These are phyloP conservation scores for Brachypteracias leptosomus DNA, from an alignment of 2,113 vertebrate genomes.

Conservation along the genomic window DNA sequence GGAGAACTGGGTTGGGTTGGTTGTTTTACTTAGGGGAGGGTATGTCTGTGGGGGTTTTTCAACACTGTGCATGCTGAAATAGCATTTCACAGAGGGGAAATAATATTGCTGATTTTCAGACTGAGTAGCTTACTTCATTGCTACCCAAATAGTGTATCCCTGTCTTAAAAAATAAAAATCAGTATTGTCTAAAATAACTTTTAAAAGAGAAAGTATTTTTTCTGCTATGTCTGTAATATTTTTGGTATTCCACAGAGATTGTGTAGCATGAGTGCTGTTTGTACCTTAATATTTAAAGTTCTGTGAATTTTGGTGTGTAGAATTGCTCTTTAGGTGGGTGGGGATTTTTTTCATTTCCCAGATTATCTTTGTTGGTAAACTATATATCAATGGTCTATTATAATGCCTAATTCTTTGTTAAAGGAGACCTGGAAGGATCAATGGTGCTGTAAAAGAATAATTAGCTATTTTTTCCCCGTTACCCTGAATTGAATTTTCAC, in stretches of 20 bases:
- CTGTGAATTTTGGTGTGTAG: not conserved
- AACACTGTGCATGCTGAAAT: not conserved
- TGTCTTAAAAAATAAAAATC: not conserved
- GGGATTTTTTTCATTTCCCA: not conserved
- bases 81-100: not conserved
- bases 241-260: not conserved
- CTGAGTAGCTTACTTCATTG: not conserved
- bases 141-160: not conserved
- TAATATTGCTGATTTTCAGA: not conserved
- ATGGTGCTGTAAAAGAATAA: constrained; percentile 60
- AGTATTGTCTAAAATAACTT: not conserved
- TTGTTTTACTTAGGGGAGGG: not conserved
- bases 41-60: not conserved
- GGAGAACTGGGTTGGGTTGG: not conserved
- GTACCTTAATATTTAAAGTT: not conserved
- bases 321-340: not conserved
- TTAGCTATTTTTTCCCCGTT: constrained; percentile 58
- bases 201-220: not conserved
- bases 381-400: not conserved
- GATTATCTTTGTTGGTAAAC: not conserved
- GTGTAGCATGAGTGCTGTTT: not conserved
- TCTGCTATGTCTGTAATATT: not conserved
- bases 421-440: constrained; percentile 24
- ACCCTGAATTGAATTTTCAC: constrained; percentile 68
- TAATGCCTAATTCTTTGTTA: not conserved